Evolutionary conservation across 2,888 invertebrate genomes (phyloP), one percentile per base, ranked within the genome.

Genomic region (Pachydiplax longipennis): DNA sequence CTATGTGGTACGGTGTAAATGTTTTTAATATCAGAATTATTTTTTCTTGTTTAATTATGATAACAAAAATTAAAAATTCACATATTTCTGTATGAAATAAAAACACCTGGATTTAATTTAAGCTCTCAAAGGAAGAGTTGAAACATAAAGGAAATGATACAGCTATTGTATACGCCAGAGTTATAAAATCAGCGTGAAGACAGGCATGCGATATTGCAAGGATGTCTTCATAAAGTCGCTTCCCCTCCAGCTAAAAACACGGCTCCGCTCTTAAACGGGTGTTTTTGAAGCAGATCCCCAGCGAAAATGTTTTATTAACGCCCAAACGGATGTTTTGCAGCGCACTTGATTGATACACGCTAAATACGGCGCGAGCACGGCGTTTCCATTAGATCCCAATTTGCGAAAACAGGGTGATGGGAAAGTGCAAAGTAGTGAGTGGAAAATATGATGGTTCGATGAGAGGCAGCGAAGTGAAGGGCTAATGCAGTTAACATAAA

Each of bases 301-400:
- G 58, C 37, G 58, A 61, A 87, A 87, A 87, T 87, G 87, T 87
- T 87, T 87, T 87, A 61, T 87, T 22, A 61, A 22, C 82, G 82
- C 48, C 53, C 18, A 53, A 83, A 53, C 58, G 61, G 87, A 35
- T 58, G 61, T 37, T 31, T 53, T 35, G 22, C 87, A 22, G 53
- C 53, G 37, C 61, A 22, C 87, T 87, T 87, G 87, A 87, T 61
- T 87, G 87, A 37, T 87, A 61, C 58, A 87, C 58, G 87, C 58
- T 61, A 37, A 87, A 87, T 53, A n/a, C 87, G 37, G 53, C 53
- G 48, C 15, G 31, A 25, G 82, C 53, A 87, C 58, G 35, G 37
- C 58, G 87, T 87, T 87, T 61, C 87, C 87, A 87, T 61, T 61
- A 87, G 87, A 35, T 53, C 35, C 15, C 81, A 35, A 25, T 35